Conservation (phyloP, 2,888 invertebrate species). For the Volucella zonaria region DNA sequence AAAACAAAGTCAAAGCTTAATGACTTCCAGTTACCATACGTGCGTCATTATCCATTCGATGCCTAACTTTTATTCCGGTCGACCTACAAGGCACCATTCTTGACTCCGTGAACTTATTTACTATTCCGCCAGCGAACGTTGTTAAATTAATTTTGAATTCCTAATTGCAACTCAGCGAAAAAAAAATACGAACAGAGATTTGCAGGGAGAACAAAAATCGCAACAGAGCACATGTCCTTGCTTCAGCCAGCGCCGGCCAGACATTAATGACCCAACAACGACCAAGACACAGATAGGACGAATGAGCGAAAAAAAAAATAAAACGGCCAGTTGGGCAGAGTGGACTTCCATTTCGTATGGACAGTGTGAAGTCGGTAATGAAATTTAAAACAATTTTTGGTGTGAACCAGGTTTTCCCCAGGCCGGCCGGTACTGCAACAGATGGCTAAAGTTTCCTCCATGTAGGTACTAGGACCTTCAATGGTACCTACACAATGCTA, state of each 20-base stretch:
- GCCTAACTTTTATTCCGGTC: conserved; percentile 2
- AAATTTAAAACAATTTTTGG: conserved; percentile 72
- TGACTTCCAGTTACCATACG: conserved; percentile 44
- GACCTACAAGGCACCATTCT: not conserved
- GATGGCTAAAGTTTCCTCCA: conserved; percentile 60
- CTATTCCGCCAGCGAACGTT: conserved; percentile 55
- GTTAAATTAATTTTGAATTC: conserved; percentile 71
- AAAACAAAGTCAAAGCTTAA: conserved; percentile 42
- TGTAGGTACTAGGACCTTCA: not conserved
- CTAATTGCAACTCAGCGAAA: conserved; percentile 53
- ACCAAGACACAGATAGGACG: not conserved
- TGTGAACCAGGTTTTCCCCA: conserved; percentile 57
- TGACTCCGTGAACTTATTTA: conserved; percentile 33
- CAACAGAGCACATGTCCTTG: conserved; percentile 45
- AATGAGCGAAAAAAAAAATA: not conserved
- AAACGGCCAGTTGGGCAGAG: conserved; percentile 9
- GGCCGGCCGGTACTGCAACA: conserved; percentile 44
- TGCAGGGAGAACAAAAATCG: conserved; percentile 28
- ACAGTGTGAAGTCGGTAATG: conserved; percentile 67
- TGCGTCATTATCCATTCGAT: conserved; percentile 33
- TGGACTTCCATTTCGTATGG: conserved; percentile 67
- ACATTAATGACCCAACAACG: conserved; percentile 46
- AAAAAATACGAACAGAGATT: conserved; percentile 39
- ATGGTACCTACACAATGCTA: conserved; percentile 5
- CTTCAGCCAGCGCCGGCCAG: conserved; percentile 18